Evolutionary conservation across 2,888 invertebrate genomes (phyloP).

Genomic region (Cenopis cana): DNA sequence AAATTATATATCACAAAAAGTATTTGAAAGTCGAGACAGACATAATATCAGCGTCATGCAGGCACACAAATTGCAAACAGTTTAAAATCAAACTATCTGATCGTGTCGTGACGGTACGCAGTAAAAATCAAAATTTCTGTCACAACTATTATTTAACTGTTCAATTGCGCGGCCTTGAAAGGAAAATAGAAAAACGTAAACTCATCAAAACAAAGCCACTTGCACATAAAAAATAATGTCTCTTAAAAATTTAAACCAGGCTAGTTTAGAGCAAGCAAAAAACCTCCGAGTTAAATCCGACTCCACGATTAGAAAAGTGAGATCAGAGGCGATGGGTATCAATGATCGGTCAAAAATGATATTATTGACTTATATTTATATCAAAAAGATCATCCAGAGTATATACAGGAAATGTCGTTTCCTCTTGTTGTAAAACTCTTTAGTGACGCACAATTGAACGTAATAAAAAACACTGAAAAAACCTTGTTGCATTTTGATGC

Average conservation of each 20-base stretch:
- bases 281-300: constrained; percentile 11
- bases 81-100: constrained; percentile 13
- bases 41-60: constrained; percentile 21
- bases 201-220: constrained; percentile 9
- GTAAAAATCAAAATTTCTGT: constrained; percentile 3
- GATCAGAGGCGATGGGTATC: constrained; percentile 23
- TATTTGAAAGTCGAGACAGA: constrained; percentile 6
- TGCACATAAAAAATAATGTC: constrained; percentile 5
- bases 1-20: constrained; percentile 17
- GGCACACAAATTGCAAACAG: constrained; percentile 3
- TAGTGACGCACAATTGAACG: background rate
- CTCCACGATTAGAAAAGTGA: constrained; percentile 13
- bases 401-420: constrained; percentile 18
- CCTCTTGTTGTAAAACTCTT: constrained; percentile 7
- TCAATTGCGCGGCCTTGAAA: constrained; percentile 18
- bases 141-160: constrained; percentile 1
- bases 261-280: constrained; percentile 9
- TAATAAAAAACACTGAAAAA: constrained; percentile 7
- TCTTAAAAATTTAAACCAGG: constrained; percentile 12
- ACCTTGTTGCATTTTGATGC: constrained; percentile 21
- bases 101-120: constrained; percentile 11
- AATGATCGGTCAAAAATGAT: constrained; percentile 23
- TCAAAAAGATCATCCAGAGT: constrained; percentile 2
- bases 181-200: constrained; percentile 12
- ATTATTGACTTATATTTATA: constrained; percentile 12